Evolutionary conservation across 2,113 vertebrate genomes (phyloP).

Genomic region (Anas platyrhynchos): DNA sequence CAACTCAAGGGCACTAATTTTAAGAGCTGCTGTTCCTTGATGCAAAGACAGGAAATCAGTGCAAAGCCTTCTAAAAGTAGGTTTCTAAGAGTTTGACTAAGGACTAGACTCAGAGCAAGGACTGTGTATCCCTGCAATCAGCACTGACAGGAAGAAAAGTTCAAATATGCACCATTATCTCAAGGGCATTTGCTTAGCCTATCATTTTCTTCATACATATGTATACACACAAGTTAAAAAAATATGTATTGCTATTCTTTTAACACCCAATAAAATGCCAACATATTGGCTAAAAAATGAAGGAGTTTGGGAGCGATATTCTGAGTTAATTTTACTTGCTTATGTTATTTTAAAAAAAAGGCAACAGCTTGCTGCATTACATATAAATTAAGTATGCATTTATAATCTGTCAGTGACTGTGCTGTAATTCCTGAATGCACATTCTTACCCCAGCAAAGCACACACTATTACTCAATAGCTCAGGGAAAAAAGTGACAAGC

Average conservation of each 20-base stretch:
- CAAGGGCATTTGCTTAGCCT: background rate
- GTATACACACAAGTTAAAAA: background rate
- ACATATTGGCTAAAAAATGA: background rate
- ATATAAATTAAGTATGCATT: background rate
- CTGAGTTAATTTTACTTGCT: background rate
- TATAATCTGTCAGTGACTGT: background rate
- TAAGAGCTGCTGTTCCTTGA: background rate
- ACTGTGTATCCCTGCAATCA: background rate
- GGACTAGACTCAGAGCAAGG: background rate
- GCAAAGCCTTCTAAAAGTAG: background rate
- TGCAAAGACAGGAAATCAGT: background rate
- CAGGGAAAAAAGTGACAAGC: background rate
- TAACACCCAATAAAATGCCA: background rate
- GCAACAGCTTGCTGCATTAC: background rate
- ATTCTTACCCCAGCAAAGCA: background rate
- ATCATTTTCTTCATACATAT: background rate
- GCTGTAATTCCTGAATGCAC: background rate
- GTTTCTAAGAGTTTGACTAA: background rate
- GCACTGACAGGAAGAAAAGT: background rate
- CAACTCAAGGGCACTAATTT: background rate
- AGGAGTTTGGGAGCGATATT: background rate
- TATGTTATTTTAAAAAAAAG: background rate
- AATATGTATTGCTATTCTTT: background rate
- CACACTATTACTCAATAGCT: background rate
- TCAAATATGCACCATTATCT: background rate